Conservation (phyloP, 2,113 vertebrate genomes). For the Deroptyus accipitrinus region DNA sequence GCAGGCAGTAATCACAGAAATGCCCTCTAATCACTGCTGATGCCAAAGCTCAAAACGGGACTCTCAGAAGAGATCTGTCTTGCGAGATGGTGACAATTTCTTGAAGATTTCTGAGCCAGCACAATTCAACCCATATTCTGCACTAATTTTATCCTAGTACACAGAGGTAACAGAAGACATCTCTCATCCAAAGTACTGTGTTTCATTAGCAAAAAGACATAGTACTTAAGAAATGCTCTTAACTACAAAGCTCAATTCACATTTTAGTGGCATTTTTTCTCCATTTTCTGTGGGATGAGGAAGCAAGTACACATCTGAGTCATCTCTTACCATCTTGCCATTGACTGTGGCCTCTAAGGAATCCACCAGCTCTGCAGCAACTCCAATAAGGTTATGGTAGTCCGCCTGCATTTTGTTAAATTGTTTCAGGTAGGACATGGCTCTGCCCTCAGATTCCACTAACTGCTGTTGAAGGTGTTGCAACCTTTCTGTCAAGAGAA, state of each 20-base stretch:
- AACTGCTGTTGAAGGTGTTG: slow-evolving; percentile 87
- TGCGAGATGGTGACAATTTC: neutral
- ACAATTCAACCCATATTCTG: neutral
- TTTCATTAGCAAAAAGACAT: neutral
- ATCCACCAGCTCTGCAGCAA: slow-evolving; percentile 93
- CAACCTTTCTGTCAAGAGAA: slow-evolving; percentile 73
- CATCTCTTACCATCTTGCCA: slow-evolving; percentile 88
- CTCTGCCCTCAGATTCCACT: slow-evolving; percentile 80
- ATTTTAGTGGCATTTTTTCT: neutral
- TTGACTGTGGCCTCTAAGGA: slow-evolving; percentile 88
- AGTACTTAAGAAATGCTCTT: neutral
- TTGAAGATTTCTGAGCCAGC: neutral
- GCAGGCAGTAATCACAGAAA: neutral
- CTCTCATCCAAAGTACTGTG: neutral
- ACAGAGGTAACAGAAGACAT: neutral
- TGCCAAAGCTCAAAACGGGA: neutral
- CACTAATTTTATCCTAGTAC: neutral
- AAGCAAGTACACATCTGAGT: neutral
- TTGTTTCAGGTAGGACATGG: slow-evolving; percentile 76
- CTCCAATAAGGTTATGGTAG: slow-evolving; percentile 88
- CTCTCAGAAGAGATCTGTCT: neutral
- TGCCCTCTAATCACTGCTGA: neutral
- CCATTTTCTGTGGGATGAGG: neutral
- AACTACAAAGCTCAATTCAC: fast-evolving
- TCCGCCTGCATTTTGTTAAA: slow-evolving; percentile 86